A percentile compares a stretch with the other conserved stretches of the same genome.
These are phyloP conservation scores for Pipistrellus pygmaeus DNA, from an alignment of 2,797 vertebrate genomes.

Conservation along the genomic window DNA sequence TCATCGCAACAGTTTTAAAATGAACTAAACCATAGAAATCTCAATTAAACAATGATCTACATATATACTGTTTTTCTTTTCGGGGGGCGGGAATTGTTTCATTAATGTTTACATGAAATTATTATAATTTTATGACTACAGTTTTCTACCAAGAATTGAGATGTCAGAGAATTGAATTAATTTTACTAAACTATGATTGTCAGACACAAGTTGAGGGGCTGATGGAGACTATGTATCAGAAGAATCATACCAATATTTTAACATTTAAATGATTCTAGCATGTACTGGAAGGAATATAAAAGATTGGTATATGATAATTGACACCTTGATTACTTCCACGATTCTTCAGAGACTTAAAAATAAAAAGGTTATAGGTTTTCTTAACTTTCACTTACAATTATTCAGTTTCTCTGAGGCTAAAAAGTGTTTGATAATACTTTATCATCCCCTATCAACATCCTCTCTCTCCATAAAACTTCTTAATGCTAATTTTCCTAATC, in stretches of 20 bases:
- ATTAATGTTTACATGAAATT: constrained; percentile 24
- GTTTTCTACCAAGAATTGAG: neutral
- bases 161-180: neutral
- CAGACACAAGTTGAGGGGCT: neutral
- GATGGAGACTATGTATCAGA: neutral
- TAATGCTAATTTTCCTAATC: neutral
- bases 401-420: neutral
- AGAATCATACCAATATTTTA: neutral
- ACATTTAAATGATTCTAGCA: neutral
- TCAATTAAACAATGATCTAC: neutral
- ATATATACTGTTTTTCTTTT: neutral
- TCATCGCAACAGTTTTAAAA: constrained; percentile 15
- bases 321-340: neutral
- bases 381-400: constrained; percentile 32
- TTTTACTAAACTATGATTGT: neutral
- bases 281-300: neutral
- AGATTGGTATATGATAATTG: neutral
- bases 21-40: neutral
- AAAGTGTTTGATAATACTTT: neutral
- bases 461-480: neutral
- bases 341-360: constrained; percentile 30
- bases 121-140: neutral
- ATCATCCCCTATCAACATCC: neutral
- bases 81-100: constrained; percentile 29
- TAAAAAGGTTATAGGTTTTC: neutral